Conservation (phyloP, 2,797 vertebrate genomes). For the Philypnodon macrostomus region DNA sequence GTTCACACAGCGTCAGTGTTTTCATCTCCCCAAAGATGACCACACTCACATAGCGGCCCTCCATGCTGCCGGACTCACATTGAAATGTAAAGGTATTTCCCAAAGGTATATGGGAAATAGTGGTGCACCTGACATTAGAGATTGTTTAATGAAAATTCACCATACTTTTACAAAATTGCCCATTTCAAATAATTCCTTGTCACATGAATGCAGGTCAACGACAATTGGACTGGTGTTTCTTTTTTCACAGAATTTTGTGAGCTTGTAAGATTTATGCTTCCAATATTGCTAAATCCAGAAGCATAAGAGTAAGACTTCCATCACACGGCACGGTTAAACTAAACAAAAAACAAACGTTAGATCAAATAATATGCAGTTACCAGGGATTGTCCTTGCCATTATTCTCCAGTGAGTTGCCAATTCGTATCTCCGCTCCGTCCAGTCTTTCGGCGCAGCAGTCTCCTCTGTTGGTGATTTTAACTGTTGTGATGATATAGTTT, state of each 20-base stretch:
- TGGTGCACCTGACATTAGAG: slow-evolving; percentile 19
- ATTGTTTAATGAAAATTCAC: no score
- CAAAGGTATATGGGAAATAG: slow-evolving; percentile 15
- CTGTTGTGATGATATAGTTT: not conserved
- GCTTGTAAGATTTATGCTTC: no score
- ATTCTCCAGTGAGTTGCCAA: slow-evolving; percentile 22
- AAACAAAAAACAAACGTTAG: no score
- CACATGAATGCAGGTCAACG: no score
- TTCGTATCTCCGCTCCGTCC: slow-evolving; percentile 31
- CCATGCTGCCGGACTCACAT: slow-evolving; percentile 21
- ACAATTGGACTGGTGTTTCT: no score
- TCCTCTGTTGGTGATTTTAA: slow-evolving; percentile 34
- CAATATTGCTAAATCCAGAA: no score
- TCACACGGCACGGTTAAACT: no score
- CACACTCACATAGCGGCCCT: slow-evolving; percentile 28
- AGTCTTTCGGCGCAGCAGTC: slow-evolving; percentile 34
- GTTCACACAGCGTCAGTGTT: slow-evolving; percentile 29
- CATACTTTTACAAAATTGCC: no score
- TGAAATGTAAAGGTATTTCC: slow-evolving; percentile 10
- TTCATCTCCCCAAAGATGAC: slow-evolving; percentile 13
- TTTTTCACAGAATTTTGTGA: no score
- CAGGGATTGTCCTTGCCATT: slow-evolving; percentile 27
- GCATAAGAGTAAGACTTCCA: no score
- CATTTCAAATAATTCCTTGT: no score
- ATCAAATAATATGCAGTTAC: no score